Percentiles rank a stretch among this genome's conserved stretches.
Evolutionary conservation across 2,113 vertebrate species (phyloP).

Genomic region (Hippocampus zosterae): DNA sequence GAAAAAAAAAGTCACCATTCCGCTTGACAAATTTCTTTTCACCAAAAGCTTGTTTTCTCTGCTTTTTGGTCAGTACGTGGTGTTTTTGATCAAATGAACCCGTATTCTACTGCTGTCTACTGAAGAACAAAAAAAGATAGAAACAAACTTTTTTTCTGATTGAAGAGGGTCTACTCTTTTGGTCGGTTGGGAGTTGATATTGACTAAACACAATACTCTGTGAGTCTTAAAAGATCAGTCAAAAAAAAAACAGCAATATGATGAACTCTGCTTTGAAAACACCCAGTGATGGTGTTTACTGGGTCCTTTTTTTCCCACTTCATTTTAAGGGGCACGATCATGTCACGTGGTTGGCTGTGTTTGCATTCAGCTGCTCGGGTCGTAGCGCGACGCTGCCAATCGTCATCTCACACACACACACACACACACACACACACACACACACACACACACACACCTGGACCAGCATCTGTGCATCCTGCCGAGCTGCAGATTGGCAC

Average conservation of each 20-base stretch:
- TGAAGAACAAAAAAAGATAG: no score
- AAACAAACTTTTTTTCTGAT: no score
- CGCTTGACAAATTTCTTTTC: no score
- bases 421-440: slow-evolving; percentile 67
- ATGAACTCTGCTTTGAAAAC: not conserved
- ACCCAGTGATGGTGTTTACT: not conserved
- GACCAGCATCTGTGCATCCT: slow-evolving; percentile 66
- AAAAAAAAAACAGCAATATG: not conserved
- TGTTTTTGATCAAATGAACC: no score
- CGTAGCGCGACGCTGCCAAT: slow-evolving; percentile 54
- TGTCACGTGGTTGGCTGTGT: slow-evolving; percentile 44
- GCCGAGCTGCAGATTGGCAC: slow-evolving; percentile 56
- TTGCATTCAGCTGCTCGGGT: slow-evolving; percentile 48
- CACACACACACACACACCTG: slow-evolving; percentile 71
- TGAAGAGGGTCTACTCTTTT: not conserved
- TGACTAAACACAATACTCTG: not conserved
- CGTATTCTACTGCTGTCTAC: no score
- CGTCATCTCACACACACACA: slow-evolving; percentile 63
- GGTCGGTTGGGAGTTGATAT: not conserved
- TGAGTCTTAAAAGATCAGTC: not conserved
- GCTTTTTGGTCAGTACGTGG: no score
- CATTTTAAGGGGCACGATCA: not conserved
- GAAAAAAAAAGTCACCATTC: no score
- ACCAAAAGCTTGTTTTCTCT: no score
- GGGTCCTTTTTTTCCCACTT: no score